phyloP scores from a whole-genome alignment of 2,113 vertebrate species.

The Zosterops pallidus region DNA sequence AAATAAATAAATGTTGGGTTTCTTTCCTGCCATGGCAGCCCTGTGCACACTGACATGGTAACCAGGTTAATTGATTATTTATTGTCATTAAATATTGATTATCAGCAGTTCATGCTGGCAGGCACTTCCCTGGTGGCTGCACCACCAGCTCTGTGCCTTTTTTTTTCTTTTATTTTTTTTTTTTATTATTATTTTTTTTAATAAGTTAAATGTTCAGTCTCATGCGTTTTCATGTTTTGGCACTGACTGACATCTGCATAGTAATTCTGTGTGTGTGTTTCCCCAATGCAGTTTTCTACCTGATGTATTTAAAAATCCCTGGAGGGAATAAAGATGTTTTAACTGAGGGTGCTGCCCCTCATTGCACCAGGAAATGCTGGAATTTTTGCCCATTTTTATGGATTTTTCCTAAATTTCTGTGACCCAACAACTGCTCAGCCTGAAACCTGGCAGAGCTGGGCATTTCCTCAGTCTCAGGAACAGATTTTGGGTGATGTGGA shows the following conservation, averaged over 20 bases:
- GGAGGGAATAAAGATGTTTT: not conserved
- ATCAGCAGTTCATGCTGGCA: not conserved
- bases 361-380: not conserved
- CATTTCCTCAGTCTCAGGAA: not conserved
- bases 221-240: conserved; percentile 34
- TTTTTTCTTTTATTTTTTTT: not conserved
- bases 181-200: not conserved
- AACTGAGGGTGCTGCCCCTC: not conserved
- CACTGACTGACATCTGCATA: conserved; percentile 11
- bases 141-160: not conserved
- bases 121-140: not conserved
- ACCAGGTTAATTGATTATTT: conserved; percentile 28
- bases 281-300: not conserved
- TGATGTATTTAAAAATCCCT: not conserved
- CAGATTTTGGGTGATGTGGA: not conserved
- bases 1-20: no score
- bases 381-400: not conserved
- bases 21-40: not conserved
- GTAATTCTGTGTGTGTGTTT: not conserved
- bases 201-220: not conserved
- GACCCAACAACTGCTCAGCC: not conserved
- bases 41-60: not conserved
- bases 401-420: not conserved
- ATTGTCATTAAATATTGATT: conserved; percentile 52
- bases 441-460: not conserved